These are phyloP conservation scores for Panulirus ornatus DNA, from an alignment of 1,140 invertebrate species.

Conservation along the genomic window DNA sequence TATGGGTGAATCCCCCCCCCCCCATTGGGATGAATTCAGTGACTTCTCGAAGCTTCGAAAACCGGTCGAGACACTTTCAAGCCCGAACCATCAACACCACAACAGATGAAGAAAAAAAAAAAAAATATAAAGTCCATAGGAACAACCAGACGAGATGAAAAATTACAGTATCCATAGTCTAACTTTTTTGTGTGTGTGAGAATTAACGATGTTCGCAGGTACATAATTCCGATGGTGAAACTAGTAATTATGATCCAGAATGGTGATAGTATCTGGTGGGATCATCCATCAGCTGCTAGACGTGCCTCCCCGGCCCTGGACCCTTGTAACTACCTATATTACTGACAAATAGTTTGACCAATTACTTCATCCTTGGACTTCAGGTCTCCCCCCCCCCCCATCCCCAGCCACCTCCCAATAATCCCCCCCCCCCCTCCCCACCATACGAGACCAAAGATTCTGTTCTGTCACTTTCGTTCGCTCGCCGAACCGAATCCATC, in stretches of 20 bases:
- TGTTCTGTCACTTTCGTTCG: no score
- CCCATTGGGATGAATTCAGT: neutral
- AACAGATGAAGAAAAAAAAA: no score
- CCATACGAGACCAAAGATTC: no score
- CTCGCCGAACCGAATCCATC: no score
- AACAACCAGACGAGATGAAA: neutral
- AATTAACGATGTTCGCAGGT: constrained; percentile 34
- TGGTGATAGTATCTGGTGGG: constrained; percentile 29
- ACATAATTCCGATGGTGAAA: constrained; percentile 44
- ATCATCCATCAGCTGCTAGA: constrained; percentile 10
- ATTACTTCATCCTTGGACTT: neutral
- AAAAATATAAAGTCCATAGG: no score
- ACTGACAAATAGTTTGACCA: constrained; percentile 19
- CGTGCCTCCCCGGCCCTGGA: neutral
- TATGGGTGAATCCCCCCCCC: neutral
- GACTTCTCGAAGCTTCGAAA: neutral
- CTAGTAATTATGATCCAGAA: constrained; percentile 39
- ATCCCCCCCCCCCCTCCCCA: no score
- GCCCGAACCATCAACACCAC: no score
- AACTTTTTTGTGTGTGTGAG: neutral
- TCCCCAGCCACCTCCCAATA: neutral
- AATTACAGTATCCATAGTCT: constrained; percentile 6
- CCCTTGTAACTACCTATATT: constrained; percentile 19
- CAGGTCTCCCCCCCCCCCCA: neutral
- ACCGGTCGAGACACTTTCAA: no score